Conservation (phyloP, 2,888 invertebrate species). For the Mellilla xanthometata region DNA sequence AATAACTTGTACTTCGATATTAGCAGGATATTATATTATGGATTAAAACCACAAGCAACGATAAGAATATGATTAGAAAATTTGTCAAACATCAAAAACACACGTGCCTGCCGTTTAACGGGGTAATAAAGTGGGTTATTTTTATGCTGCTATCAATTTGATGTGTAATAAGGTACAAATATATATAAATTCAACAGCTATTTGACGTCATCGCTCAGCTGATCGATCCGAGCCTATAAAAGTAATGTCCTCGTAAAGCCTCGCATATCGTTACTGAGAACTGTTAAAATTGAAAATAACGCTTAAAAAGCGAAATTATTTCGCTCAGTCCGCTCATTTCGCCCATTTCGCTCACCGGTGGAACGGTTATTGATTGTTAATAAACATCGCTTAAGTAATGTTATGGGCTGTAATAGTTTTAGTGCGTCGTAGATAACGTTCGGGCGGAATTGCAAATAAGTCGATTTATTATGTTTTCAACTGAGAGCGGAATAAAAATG, state of each 20-base stretch:
- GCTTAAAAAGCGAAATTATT: slow-evolving; percentile 31
- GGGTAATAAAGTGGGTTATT: too few relatives aligned
- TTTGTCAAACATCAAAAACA: too few relatives aligned
- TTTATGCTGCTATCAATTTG: too few relatives aligned
- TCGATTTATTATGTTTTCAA: slow-evolving; percentile 13
- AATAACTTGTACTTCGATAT: too few relatives aligned
- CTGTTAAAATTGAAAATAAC: slow-evolving; percentile 47
- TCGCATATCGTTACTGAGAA: slow-evolving; percentile 38
- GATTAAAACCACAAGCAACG: too few relatives aligned
- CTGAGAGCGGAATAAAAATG: slow-evolving; percentile 11
- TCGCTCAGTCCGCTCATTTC: slow-evolving; percentile 12
- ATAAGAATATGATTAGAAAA: too few relatives aligned
- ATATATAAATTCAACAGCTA: background rate
- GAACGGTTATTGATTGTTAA: slow-evolving; percentile 24
- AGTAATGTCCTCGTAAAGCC: slow-evolving; percentile 40
- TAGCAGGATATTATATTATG: too few relatives aligned
- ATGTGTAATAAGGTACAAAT: background rate
- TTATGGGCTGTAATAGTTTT: slow-evolving; percentile 20
- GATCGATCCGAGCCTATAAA: slow-evolving; percentile 20
- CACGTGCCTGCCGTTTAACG: too few relatives aligned
- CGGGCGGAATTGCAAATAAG: slow-evolving; percentile 16
- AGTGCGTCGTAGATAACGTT: slow-evolving; percentile 14
- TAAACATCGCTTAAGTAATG: slow-evolving; percentile 8
- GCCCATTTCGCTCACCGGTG: slow-evolving; percentile 11
- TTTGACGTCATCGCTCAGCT: background rate